Evolutionary conservation across 2,797 vertebrate genomes (phyloP), one percentile per base, ranked within the genome.

Genomic region (Poeciliopsis paucimaculata): DNA sequence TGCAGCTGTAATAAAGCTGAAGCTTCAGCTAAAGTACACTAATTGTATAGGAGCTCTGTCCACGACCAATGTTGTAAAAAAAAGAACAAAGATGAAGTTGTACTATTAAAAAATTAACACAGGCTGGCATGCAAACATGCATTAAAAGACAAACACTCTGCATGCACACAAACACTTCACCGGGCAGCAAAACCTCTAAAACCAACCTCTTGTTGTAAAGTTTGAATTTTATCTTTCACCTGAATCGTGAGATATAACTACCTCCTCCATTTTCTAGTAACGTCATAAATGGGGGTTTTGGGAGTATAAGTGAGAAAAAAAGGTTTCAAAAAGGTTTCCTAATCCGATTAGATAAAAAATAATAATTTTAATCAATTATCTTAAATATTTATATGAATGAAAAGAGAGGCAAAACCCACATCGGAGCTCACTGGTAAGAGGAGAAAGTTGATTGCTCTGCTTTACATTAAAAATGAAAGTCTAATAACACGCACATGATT

Each of bases 51-150:
- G 28, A 60, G n/a, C 55, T 62, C 28, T 62, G 13, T 2, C 28
- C n/a, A 62, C n/a, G 1, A 7, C 5, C 28, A 28, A 43, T n/a
- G 43, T 43, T n/a, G 5, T 45, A 2, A 49, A 49, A 49, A 47
- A 23, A 45, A 45, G 26, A n/a, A 70, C 7, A 45, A 43, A n/a
- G 26, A n/a, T 28, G 1, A 71, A n/a, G 11, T n/a, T 45, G 39
- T 15, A 13, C 39, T 3, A 71, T 15, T 15, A n/a, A 15, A 45
- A 76, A 31, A 53, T 49, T 36, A 34, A 57, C 55, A 64, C 62
- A 75, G 20, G 39, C 62, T 28, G 10, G 5, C 85, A 84, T 87
- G 88, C 88, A 84, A 46, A 83, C 74, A 91, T 79, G 83, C 87
- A 80, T 82, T 79, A 11, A 36, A 9, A 39, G 49, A 45, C 8